phyloP scores from a whole-genome alignment of 2,797 vertebrate genomes.

The Oceanodroma leucorhoa region DNA sequence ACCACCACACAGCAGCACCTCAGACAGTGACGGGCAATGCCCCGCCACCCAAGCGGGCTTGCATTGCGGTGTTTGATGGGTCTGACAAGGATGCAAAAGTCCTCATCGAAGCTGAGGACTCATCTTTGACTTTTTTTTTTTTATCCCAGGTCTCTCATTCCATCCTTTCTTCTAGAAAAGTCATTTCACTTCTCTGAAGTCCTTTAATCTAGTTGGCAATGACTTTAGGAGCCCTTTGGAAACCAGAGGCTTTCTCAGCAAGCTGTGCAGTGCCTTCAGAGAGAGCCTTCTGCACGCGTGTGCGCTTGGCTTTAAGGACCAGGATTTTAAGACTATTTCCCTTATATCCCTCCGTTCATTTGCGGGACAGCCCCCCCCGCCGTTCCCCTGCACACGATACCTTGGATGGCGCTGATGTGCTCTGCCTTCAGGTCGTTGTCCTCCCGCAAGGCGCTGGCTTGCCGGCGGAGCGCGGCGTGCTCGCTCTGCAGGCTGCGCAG shows the following conservation, averaged over 20 bases:
- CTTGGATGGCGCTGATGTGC: conserved; percentile 73
- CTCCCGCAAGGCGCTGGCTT: conserved; percentile 73
- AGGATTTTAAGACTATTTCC: accelerated
- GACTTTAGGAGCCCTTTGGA: background rate
- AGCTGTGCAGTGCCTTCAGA: accelerated
- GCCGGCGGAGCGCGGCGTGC: conserved; percentile 69
- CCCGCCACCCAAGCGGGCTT: accelerated
- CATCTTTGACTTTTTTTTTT: background rate
- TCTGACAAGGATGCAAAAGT: background rate
- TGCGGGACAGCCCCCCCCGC: accelerated
- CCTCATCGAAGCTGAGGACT: background rate
- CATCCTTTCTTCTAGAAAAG: background rate
- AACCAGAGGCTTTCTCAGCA: accelerated
- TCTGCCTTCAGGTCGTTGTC: conserved; percentile 74
- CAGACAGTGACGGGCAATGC: background rate
- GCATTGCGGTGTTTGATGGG: accelerated
- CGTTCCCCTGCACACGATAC: background rate
- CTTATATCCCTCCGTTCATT: accelerated
- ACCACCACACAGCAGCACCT: accelerated
- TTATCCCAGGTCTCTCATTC: background rate
- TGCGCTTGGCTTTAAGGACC: background rate
- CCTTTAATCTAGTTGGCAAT: background rate
- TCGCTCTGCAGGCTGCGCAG: conserved; percentile 73
- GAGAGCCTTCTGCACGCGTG: accelerated
- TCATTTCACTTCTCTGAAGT: background rate